A percentile compares a stretch with the other conserved stretches of the same genome.
Conservation (phyloP, 2,797 vertebrate genomes). For the Eutrigla gurnardus region DNA sequence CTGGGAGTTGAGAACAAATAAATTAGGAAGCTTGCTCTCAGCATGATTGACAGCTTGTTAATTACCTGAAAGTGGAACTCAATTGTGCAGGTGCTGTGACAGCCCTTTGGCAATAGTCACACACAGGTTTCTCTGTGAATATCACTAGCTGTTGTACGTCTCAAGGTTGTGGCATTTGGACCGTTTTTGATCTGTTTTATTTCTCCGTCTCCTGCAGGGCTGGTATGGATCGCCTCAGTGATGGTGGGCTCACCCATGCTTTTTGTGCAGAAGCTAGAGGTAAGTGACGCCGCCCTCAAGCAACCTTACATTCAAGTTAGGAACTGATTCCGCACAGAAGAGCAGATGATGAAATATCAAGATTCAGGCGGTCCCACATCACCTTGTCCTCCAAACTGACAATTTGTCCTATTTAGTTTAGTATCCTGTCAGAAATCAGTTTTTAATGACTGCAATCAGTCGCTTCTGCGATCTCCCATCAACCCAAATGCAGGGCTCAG, state of each 20-base stretch:
- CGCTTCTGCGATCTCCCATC: not conserved
- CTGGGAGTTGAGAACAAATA: not conserved
- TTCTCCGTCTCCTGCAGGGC: slow-evolving; percentile 71
- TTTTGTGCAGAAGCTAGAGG: slow-evolving; percentile 88
- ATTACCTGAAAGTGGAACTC: not conserved
- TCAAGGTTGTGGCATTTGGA: not conserved
- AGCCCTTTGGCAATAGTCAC: not conserved
- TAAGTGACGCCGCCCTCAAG: slow-evolving; percentile 50
- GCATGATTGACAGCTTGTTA: slow-evolving; percentile 10
- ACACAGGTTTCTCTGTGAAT: not conserved
- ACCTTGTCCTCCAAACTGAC: not conserved
- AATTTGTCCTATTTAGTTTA: not conserved
- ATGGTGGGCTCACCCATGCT: slow-evolving; percentile 89
- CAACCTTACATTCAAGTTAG: not conserved
- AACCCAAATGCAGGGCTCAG: not conserved
- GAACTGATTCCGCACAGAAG: not conserved
- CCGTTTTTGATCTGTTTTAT: not conserved
- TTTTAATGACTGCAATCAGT: not conserved
- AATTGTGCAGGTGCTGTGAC: not conserved
- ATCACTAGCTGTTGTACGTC: not conserved
- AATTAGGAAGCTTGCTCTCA: rapidly evolving
- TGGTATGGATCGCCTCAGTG: slow-evolving; percentile 85
- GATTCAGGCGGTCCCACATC: not conserved
- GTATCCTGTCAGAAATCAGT: not conserved
- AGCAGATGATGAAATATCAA: not conserved